A percentile compares a stretch with the other conserved stretches of the same genome.
phyloP scores from a whole-genome alignment of 2,888 invertebrate genomes.

The Steinernema hermaphroditum region DNA sequence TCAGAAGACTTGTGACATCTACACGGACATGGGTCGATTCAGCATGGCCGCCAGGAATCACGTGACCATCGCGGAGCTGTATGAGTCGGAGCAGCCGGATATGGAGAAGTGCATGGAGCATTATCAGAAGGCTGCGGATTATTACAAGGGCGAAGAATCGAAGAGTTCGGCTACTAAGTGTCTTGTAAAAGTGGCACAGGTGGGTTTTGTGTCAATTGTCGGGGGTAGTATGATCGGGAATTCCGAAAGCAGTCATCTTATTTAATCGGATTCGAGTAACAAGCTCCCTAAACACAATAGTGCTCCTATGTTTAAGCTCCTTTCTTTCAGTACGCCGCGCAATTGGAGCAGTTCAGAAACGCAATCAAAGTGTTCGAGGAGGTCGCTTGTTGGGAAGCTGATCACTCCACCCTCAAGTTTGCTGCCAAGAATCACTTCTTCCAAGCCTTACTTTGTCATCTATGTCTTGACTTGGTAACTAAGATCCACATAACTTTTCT shows the following conservation, averaged over 20 bases:
- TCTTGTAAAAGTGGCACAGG: constrained; percentile 84
- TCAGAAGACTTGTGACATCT: constrained; percentile 90
- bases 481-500: background rate
- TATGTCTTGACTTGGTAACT: constrained; percentile 88
- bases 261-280: too few species aligned
- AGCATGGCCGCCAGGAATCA: constrained; percentile 97
- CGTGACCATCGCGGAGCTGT: constrained; percentile 88
- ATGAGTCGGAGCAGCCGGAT: constrained; percentile 77
- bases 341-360: constrained; percentile 92
- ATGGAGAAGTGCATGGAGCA: constrained; percentile 78
- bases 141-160: constrained; percentile 95
- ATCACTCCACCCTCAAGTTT: constrained; percentile 92
- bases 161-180: constrained; percentile 97
- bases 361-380: constrained; percentile 80
- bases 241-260: too few species aligned
- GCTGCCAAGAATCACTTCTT: constrained; percentile 99
- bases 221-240: background rate
- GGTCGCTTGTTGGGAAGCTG: constrained; percentile 74
- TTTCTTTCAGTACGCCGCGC: constrained; percentile 79
- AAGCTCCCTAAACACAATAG: too few species aligned
- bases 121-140: constrained; percentile 97
- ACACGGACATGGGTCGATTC: constrained; percentile 85
- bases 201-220: constrained; percentile 26
- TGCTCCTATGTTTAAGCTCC: too few species aligned
- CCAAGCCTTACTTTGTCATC: constrained; percentile 90